Conservation (phyloP, 2,113 vertebrate species). For the Orycteropus afer region DNA sequence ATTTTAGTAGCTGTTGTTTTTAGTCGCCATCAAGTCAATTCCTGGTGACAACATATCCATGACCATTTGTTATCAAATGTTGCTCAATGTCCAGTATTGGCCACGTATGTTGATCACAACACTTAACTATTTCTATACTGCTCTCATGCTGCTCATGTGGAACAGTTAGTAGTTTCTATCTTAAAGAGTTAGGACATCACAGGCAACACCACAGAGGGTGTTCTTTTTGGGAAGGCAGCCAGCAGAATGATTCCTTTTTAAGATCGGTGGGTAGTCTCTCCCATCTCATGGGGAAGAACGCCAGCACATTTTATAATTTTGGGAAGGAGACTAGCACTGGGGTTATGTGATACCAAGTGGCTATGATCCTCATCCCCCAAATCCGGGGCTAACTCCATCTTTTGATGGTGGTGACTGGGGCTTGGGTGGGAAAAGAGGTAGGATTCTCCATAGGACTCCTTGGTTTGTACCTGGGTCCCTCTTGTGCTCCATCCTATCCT, state of each 20-base stretch:
- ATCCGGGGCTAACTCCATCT: not conserved
- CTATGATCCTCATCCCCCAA: not conserved
- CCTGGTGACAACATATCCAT: not conserved
- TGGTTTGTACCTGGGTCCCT: not conserved
- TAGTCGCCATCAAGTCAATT: not conserved
- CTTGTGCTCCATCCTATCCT: not conserved
- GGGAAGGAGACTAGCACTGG: not conserved
- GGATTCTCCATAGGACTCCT: not conserved
- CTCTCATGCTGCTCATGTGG: not conserved
- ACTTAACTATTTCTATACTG: fast-evolving
- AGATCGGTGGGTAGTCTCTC: not conserved
- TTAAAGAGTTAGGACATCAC: not conserved
- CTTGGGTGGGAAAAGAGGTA: not conserved
- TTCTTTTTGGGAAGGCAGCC: not conserved
- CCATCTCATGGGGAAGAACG: not conserved
- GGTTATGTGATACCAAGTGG: not conserved
- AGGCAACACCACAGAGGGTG: not conserved
- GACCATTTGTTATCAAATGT: not conserved
- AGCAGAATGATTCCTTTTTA: not conserved
- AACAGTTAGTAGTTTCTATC: not conserved
- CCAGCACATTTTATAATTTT: not conserved
- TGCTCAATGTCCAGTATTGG: not conserved
- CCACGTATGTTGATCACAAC: not conserved
- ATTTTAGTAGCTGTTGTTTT: not conserved
- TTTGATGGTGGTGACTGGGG: not conserved